A percentile compares a stretch with the other conserved stretches of the same genome.
phyloP scores from a whole-genome alignment of 2,888 invertebrate species.

The Scaptodrosophila latifasciaeformis region DNA sequence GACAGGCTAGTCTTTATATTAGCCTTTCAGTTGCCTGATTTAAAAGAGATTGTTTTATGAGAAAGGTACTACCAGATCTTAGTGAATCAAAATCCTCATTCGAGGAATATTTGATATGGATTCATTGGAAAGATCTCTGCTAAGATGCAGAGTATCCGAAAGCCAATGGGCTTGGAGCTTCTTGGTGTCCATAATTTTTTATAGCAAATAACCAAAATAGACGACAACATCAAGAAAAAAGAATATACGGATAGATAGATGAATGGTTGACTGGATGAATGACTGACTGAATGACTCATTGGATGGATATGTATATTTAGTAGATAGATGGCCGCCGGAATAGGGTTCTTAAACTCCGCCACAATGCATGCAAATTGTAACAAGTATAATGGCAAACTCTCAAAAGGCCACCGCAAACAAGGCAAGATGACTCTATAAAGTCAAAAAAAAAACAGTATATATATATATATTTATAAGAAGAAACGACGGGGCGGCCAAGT shows the following conservation, averaged over 20 bases:
- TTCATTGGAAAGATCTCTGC: no score
- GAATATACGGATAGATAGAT: conserved; percentile 26
- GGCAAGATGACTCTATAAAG: no score
- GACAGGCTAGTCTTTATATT: no score
- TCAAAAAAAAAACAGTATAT: conserved; percentile 21
- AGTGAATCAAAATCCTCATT: conserved; percentile 5
- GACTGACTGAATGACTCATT: conserved; percentile 1
- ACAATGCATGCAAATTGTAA: conserved; percentile 63
- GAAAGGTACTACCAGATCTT: conserved; percentile 32
- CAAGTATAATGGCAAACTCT: conserved; percentile 61
- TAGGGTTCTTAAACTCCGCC: no score
- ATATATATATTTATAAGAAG: not conserved
- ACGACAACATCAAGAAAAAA: no score
- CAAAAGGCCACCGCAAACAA: conserved; percentile 60
- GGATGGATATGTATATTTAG: conserved; percentile 9
- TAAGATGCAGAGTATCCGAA: no score
- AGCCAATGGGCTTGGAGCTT: no score
- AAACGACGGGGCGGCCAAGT: not conserved
- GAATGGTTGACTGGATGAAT: conserved; percentile 49
- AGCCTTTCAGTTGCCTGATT: no score
- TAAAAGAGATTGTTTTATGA: conserved; percentile 45
- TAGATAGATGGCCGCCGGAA: conserved; percentile 39
- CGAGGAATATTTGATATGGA: no score
- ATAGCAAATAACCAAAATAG: no score
- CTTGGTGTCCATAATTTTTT: no score